Conservation (phyloP, 2,888 invertebrate species). For the Drosophila austrosaltans region DNA sequence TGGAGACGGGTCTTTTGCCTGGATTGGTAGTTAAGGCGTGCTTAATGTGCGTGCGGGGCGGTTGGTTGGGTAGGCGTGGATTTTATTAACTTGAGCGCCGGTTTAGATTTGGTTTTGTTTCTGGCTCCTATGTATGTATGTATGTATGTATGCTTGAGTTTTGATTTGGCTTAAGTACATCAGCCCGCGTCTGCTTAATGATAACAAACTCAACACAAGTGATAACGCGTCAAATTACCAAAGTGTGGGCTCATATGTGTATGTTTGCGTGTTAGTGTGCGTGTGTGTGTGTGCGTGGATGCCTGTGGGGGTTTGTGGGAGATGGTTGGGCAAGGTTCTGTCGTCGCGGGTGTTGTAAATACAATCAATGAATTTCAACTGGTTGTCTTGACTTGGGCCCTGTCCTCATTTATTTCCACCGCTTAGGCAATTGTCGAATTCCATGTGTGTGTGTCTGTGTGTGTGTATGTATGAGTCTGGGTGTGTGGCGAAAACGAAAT, state of each 20-base stretch:
- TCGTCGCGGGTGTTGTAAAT: slow-evolving; percentile 74
- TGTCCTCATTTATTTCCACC: slow-evolving; percentile 48
- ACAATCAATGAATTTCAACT: slow-evolving; percentile 80
- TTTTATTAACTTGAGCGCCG: slow-evolving; percentile 72
- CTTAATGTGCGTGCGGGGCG: slow-evolving; percentile 60
- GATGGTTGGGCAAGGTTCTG: slow-evolving; percentile 1
- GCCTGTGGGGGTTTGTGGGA: neutral
- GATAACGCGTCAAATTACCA: slow-evolving; percentile 80
- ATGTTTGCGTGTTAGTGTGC: neutral
- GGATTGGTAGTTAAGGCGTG: slow-evolving; percentile 45
- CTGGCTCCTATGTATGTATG: slow-evolving; percentile 5
- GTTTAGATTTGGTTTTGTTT: slow-evolving; percentile 30
- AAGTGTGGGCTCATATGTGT: slow-evolving; percentile 38
- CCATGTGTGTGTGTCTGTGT: slow-evolving; percentile 13
- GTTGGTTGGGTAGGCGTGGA: slow-evolving; percentile 34
- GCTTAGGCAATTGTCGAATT: slow-evolving; percentile 50
- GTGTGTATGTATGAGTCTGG: slow-evolving; percentile 25
- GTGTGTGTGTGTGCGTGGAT: neutral
- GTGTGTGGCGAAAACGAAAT: slow-evolving; percentile 65
- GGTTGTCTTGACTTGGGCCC: slow-evolving; percentile 62
- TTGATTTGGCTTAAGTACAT: slow-evolving; percentile 75
- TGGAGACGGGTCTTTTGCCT: slow-evolving; percentile 18
- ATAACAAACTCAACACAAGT: slow-evolving; percentile 80
- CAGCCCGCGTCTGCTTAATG: slow-evolving; percentile 72
- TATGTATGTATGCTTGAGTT: slow-evolving; percentile 39